Conservation (phyloP, 2,888 invertebrate genomes). For the Cabera pusaria region DNA sequence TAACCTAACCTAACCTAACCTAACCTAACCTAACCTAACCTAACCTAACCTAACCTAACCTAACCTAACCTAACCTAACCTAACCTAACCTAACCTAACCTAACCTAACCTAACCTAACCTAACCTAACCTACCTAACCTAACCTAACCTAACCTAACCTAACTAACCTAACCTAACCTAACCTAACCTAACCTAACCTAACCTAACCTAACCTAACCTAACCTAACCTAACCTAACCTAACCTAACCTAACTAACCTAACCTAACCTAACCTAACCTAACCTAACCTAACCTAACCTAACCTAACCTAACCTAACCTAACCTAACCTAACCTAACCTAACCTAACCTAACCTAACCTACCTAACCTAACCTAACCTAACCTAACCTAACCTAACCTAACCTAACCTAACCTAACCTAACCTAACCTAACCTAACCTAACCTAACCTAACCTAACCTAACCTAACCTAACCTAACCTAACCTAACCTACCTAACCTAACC, state of each 20-base stretch:
- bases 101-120: conserved; percentile 32
- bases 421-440: conserved; percentile 36
- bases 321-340: conserved; percentile 33
- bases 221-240: conserved; percentile 36
- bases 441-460: conserved; percentile 30
- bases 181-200: conserved; percentile 36
- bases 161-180: conserved; percentile 31
- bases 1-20: conserved; percentile 34
- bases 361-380: conserved; percentile 26
- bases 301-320: conserved; percentile 34
- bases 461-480: conserved; percentile 5
- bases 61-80: conserved; percentile 29
- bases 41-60: conserved; percentile 31
- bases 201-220: conserved; percentile 36
- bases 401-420: conserved; percentile 33
- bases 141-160: conserved; percentile 29
- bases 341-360: conserved; percentile 30
- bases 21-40: conserved; percentile 31
- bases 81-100: conserved; percentile 30
- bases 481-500: conserved; percentile 1
- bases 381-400: conserved; percentile 19
- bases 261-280: conserved; percentile 31
- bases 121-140: conserved; percentile 30
- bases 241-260: conserved; percentile 32
- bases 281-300: conserved; percentile 35